Percentiles rank a stretch among this genome's conserved stretches.
Conservation (phyloP, 2,888 invertebrate genomes). For the Chironomus tentans region DNA sequence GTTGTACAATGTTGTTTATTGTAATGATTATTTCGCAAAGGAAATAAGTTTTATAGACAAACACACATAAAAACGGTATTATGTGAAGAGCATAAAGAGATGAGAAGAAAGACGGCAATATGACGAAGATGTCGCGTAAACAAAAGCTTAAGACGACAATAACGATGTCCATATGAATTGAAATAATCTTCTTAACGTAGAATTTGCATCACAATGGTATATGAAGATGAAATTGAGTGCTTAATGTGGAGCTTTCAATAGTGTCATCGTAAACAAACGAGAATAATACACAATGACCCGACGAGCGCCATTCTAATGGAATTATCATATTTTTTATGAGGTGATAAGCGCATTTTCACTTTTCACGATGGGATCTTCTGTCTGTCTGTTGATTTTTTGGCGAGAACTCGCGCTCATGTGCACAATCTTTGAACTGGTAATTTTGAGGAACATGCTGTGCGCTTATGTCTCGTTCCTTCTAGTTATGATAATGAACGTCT, state of each 20-base stretch:
- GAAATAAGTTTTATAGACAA: neutral
- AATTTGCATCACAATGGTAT: conserved; percentile 23
- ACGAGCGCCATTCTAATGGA: neutral
- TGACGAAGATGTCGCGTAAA: no score
- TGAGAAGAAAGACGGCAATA: no score
- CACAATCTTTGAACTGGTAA: no score
- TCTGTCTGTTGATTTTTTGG: neutral
- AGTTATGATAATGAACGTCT: no score
- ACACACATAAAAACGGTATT: no score
- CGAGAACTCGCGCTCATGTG: no score
- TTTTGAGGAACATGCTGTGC: no score
- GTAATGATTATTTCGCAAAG: neutral
- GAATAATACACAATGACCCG: neutral
- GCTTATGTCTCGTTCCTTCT: no score
- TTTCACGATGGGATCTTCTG: neutral
- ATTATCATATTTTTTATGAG: conserved; percentile 18
- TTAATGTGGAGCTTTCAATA: conserved; percentile 21
- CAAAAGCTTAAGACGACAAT: neutral
- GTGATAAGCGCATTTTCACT: conserved; percentile 11
- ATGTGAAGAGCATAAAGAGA: no score
- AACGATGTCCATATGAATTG: conserved; percentile 4
- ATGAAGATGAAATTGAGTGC: conserved; percentile 9
- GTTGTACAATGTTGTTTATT: neutral
- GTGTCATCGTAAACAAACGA: conserved; percentile 1
- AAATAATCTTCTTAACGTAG: conserved; percentile 22